Percentiles rank a stretch among this genome's conserved stretches.
phyloP scores from a whole-genome alignment of 2,888 invertebrate species.

The Trichacis sp. region DNA sequence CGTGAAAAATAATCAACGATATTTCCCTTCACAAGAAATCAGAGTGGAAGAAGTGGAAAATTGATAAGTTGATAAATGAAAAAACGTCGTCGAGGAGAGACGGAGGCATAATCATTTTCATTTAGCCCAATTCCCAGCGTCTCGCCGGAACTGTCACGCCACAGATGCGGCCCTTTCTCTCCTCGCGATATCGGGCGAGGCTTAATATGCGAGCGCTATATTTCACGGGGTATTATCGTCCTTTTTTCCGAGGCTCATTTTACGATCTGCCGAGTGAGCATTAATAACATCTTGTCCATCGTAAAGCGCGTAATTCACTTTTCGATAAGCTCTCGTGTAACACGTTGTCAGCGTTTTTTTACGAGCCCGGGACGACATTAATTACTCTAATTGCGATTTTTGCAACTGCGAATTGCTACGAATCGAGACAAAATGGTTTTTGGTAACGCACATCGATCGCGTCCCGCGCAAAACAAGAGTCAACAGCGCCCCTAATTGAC shows the following conservation, averaged over 20 bases:
- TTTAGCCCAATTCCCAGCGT: slow-evolving; percentile 44
- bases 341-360: not conserved
- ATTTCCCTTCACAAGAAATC: not conserved
- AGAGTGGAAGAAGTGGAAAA: slow-evolving; percentile 9
- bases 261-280: slow-evolving; percentile 61
- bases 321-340: slow-evolving; percentile 34
- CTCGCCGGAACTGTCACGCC: slow-evolving; percentile 50
- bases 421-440: not conserved
- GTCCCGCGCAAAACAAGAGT: slow-evolving; percentile 1
- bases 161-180: slow-evolving; percentile 50
- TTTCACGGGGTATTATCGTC: slow-evolving; percentile 60
- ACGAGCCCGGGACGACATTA: slow-evolving; percentile 17
- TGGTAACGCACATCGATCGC: slow-evolving; percentile 1
- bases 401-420: not conserved
- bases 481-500: slow-evolving; percentile 22
- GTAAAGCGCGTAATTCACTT: slow-evolving; percentile 19
- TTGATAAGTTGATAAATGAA: slow-evolving; percentile 50
- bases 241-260: slow-evolving; percentile 54
- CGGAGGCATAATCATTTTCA: slow-evolving; percentile 39
- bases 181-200: slow-evolving; percentile 30
- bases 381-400: not conserved
- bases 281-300: slow-evolving; percentile 54
- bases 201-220: slow-evolving; percentile 52
- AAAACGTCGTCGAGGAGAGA: slow-evolving; percentile 48
- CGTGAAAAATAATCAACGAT: too few species aligned